Conservation (phyloP, 2,888 invertebrate genomes). For the Meghimatium bilineatum region DNA sequence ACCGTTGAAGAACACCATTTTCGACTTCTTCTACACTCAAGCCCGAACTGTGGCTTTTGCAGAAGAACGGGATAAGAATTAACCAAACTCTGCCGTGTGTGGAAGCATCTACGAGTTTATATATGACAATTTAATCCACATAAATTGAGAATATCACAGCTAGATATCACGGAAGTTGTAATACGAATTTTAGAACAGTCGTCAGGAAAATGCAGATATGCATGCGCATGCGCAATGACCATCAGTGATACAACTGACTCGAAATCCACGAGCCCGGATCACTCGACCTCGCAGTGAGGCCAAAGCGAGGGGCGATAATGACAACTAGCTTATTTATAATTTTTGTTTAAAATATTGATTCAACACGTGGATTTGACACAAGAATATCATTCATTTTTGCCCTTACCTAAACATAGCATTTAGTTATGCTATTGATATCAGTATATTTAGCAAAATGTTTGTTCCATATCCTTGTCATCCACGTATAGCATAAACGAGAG, state of each 20-base stretch:
- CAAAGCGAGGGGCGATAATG: slow-evolving; percentile 22
- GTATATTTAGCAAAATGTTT: too few relatives aligned
- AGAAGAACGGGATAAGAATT: slow-evolving; percentile 21
- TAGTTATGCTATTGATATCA: too few relatives aligned
- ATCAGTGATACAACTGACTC: slow-evolving; percentile 52
- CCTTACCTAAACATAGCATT: neutral
- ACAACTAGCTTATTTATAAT: slow-evolving; percentile 14
- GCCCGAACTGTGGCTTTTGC: slow-evolving; percentile 32
- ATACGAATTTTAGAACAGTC: slow-evolving; percentile 56
- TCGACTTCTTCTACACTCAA: slow-evolving; percentile 43
- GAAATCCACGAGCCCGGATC: slow-evolving; percentile 33
- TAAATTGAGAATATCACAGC: slow-evolving; percentile 48
- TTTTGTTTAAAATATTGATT: slow-evolving; percentile 22
- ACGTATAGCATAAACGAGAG: too few relatives aligned
- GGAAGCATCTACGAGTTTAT: slow-evolving; percentile 44
- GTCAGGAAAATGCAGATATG: slow-evolving; percentile 56
- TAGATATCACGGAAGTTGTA: slow-evolving; percentile 60
- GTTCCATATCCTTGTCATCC: too few relatives aligned
- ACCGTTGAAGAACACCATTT: slow-evolving; percentile 87
- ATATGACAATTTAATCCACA: slow-evolving; percentile 47
- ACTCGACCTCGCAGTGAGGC: slow-evolving; percentile 34
- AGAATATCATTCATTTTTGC: neutral
- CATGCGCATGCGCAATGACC: slow-evolving; percentile 57
- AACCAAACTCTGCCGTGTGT: slow-evolving; percentile 46
- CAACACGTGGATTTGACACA: neutral